phyloP scores from a whole-genome alignment of 1,140 invertebrate genomes.

The Stenopsyche tienmushanensis region DNA sequence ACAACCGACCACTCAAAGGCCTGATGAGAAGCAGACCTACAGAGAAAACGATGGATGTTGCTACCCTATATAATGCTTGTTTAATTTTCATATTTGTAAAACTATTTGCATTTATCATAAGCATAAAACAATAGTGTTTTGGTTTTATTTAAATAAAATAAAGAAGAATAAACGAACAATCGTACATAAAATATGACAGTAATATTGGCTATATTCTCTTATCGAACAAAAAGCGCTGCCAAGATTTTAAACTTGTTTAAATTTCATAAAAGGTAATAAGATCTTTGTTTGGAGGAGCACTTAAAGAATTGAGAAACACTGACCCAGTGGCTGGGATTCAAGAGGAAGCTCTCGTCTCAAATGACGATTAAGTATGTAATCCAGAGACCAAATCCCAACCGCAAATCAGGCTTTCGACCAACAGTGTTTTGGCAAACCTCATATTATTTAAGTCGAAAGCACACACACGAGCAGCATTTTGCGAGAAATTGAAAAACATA shows the following conservation, averaged over 20 bases:
- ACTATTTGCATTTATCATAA: neutral
- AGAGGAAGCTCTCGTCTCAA: conserved; percentile 33
- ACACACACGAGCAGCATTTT: neutral
- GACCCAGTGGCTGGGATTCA: neutral
- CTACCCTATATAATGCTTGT: too few relatives aligned
- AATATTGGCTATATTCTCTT: neutral
- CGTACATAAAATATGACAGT: neutral
- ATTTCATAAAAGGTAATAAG: too few relatives aligned
- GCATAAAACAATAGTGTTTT: neutral
- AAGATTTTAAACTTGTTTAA: too few relatives aligned
- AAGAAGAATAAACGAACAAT: too few relatives aligned
- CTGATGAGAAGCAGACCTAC: too few relatives aligned
- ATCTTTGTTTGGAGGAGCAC: too few relatives aligned
- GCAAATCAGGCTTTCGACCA: conserved; percentile 29
- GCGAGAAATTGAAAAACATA: neutral
- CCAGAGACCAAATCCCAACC: conserved; percentile 28
- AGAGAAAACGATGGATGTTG: too few relatives aligned
- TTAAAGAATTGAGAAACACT: too few relatives aligned
- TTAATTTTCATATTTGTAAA: too few relatives aligned
- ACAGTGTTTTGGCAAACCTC: conserved; percentile 25
- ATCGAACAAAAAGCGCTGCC: neutral
- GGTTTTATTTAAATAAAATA: neutral
- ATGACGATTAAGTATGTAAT: conserved; percentile 37
- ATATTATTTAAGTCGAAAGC: conserved; percentile 1
- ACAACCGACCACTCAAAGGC: too few relatives aligned